Percentiles rank a stretch among this genome's conserved stretches.
phyloP scores from a whole-genome alignment of 2,888 invertebrate genomes.

The Panopea generosa region DNA sequence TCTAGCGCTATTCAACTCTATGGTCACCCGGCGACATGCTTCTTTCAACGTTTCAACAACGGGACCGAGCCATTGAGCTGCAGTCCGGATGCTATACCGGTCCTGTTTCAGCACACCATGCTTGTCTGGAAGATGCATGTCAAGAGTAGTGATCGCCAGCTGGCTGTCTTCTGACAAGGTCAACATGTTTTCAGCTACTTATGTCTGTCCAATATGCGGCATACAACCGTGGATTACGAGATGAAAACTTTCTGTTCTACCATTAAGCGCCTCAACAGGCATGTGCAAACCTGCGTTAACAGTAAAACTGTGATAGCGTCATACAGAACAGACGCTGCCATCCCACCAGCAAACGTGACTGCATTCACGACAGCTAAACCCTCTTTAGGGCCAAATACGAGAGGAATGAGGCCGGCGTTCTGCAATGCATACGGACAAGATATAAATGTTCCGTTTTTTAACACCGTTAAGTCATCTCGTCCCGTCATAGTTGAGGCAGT shows the following conservation, averaged over 20 bases:
- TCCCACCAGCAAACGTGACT: slow-evolving; percentile 26
- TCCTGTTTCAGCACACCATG: slow-evolving; percentile 33
- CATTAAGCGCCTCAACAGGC: slow-evolving; percentile 31
- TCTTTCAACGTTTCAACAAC: slow-evolving; percentile 31
- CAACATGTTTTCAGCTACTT: slow-evolving; percentile 40
- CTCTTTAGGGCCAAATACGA: slow-evolving; percentile 69
- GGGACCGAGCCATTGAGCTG: slow-evolving; percentile 40
- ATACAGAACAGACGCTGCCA: slow-evolving; percentile 25
- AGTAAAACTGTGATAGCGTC: slow-evolving; percentile 29
- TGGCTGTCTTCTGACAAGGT: slow-evolving; percentile 24
- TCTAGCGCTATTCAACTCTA: slow-evolving; percentile 31
- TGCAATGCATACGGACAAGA: slow-evolving; percentile 57
- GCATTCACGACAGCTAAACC: slow-evolving; percentile 66
- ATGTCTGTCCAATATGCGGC: slow-evolving; percentile 35
- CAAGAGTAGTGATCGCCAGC: slow-evolving; percentile 24
- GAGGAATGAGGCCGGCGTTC: slow-evolving; percentile 46
- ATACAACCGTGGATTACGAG: slow-evolving; percentile 31
- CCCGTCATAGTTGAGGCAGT: slow-evolving; percentile 71
- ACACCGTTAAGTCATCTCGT: slow-evolving; percentile 52
- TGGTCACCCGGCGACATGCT: slow-evolving; percentile 18
- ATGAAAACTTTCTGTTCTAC: slow-evolving; percentile 34
- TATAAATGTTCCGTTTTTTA: slow-evolving; percentile 31
- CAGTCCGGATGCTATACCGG: slow-evolving; percentile 35
- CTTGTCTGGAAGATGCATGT: slow-evolving; percentile 31
- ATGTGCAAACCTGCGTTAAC: slow-evolving; percentile 35